phyloP scores from a whole-genome alignment of 2,797 vertebrate species.

The Pogoniulus pusillus region DNA sequence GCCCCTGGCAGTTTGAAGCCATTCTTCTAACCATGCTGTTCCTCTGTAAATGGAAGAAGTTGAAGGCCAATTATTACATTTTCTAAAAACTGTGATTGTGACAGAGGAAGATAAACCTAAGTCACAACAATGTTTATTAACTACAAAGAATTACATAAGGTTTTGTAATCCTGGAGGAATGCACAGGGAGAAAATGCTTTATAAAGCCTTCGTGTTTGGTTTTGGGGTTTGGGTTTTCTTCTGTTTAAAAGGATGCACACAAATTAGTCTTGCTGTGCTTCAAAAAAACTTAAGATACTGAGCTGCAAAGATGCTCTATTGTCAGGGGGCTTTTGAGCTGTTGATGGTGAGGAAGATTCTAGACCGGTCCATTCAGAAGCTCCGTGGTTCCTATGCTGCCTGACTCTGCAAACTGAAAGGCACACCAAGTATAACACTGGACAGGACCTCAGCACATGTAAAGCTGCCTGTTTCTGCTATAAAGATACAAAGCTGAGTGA shows the following conservation, averaged over 20 bases:
- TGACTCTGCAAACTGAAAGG: not conserved
- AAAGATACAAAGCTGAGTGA: not conserved
- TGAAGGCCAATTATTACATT: not conserved
- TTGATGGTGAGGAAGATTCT: not conserved
- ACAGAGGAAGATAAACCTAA: not conserved
- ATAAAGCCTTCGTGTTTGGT: not conserved
- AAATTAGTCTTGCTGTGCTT: not conserved
- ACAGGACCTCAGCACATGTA: not conserved
- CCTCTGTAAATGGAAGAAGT: not conserved
- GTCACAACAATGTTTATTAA: not conserved
- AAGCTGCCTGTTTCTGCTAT: not conserved
- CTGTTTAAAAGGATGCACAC: not conserved
- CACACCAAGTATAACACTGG: not conserved
- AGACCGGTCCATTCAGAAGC: not conserved
- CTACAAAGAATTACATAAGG: not conserved
- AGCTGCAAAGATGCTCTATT: not conserved
- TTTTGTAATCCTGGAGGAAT: not conserved
- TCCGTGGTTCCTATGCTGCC: not conserved
- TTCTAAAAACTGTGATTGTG: not conserved
- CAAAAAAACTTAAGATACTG: not conserved
- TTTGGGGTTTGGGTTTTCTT: not conserved
- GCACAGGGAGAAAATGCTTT: not conserved
- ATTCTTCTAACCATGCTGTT: not conserved
- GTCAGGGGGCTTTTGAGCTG: accelerated
- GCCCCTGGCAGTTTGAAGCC: not conserved